These are phyloP conservation scores for Keiferia lycopersicella DNA, from an alignment of 2,888 invertebrate species.

Conservation along the genomic window DNA sequence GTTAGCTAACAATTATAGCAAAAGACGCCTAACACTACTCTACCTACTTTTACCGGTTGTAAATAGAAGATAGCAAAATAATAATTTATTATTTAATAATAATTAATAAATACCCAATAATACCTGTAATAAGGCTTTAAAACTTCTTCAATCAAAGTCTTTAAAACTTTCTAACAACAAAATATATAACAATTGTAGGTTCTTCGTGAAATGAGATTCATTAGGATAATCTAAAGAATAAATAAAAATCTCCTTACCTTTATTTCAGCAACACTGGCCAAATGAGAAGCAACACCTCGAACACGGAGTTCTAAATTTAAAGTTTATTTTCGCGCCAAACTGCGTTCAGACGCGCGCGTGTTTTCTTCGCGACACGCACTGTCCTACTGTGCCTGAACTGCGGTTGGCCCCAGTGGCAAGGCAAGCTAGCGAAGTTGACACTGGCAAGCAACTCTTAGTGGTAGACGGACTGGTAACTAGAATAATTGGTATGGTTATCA, in stretches of 20 bases:
- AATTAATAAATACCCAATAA: no score
- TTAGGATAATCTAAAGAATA: background rate
- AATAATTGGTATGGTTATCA: no score
- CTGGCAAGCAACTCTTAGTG: no score
- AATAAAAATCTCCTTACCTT: background rate
- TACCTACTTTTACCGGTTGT: no score
- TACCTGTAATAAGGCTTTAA: no score
- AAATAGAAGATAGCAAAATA: background rate
- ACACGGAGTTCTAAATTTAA: background rate
- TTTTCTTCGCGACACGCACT: constrained; percentile 12
- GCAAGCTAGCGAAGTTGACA: no score
- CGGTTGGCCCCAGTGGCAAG: no score
- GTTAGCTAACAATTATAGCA: background rate
- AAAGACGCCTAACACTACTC: background rate
- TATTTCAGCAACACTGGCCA: background rate
- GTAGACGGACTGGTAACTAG: no score
- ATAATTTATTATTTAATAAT: no score
- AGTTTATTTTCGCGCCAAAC: constrained; percentile 7
- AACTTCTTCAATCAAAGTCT: no score
- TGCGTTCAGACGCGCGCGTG: background rate
- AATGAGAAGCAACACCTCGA: background rate
- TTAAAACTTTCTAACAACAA: background rate
- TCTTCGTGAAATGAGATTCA: no score
- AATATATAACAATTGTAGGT: background rate
- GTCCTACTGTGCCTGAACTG: background rate